Base-by-base conservation (phyloP, 1,140 invertebrate genomes). In the Microplitis demolitor region DNA sequence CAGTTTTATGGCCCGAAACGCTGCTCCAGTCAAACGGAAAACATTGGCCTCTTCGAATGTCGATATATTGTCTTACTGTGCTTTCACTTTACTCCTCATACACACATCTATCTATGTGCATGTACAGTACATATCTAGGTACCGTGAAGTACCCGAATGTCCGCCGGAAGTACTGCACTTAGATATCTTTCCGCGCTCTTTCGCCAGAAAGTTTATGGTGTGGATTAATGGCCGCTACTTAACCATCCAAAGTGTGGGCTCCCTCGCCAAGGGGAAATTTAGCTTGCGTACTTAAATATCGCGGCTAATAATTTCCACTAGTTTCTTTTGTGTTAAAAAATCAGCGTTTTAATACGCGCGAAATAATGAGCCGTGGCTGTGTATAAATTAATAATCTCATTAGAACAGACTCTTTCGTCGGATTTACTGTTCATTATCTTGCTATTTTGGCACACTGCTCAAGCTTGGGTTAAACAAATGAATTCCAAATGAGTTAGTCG, bases 1-100 rank as follows among this genome's bases (percentile, higher is more conserved):
- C 60, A 71, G 74, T 69, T 79, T 79, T 79, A 79, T 77, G 74
- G 66, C 37, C 77, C 75, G 75, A 79, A 77, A 77, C 78, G 74
- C 63, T 54, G 37, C 34, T 54, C n/a, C 77, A 75, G 74, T 78
- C 77, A 71, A 77, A 77, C 70, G 75, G 73, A 76, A 78, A 76
- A 74, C 75, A 77, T 76, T 72, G 75, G 67, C 64, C 72, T 66
- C 69, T 74, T 73, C 69, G 73, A 73, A 62, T 64, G 54, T 50
- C 58, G 64, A 63, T 68, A 64, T 33, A 37, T 68, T 56, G 4
- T 31, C 56, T 37, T 61, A 34, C 51, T 66, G 53, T 34, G 34
- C 11, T 62, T 67, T 72, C 50, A 34, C 63, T 70, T 71, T 62
- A 39, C 45, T 61, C 33, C 5, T 39, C 16, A n/a, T 58, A 35